phyloP scores from a whole-genome alignment of 2,888 invertebrate species.

The Omphaloscelis lunosa region DNA sequence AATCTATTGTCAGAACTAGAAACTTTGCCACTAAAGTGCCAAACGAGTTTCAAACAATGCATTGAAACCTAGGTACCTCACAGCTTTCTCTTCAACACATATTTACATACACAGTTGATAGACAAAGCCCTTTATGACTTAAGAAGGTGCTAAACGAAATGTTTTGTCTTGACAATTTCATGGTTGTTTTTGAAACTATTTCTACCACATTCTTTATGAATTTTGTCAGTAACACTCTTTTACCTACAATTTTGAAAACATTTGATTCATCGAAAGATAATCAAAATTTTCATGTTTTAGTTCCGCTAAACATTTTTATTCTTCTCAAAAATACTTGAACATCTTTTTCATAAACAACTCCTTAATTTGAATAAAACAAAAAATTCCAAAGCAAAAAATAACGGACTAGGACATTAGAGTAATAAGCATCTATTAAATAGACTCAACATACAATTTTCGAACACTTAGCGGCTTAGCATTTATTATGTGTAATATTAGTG shows the following conservation, averaged over 20 bases:
- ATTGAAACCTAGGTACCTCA: constrained; percentile 70
- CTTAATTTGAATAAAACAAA: constrained; percentile 39
- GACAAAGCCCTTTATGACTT: constrained; percentile 64
- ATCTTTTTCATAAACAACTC: constrained; percentile 57
- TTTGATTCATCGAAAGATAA: not conserved
- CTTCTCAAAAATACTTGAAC: constrained; percentile 21
- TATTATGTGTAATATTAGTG: constrained; percentile 23
- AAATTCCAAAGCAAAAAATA: constrained; percentile 37
- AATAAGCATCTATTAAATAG: constrained; percentile 47
- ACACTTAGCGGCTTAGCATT: constrained; percentile 20
- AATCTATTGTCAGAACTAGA: constrained; percentile 61
- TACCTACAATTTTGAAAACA: too few species aligned
- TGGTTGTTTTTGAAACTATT: constrained; percentile 11
- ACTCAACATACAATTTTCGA: constrained; percentile 33
- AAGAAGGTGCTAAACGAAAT: constrained; percentile 58
- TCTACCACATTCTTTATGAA: not conserved
- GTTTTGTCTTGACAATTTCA: constrained; percentile 48
- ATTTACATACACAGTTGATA: constrained; percentile 59
- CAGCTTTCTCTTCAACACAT: constrained; percentile 75
- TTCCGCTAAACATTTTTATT: not conserved
- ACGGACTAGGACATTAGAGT: constrained; percentile 23
- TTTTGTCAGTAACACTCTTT: not conserved
- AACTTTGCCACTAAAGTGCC: constrained; percentile 62
- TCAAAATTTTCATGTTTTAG: not conserved
- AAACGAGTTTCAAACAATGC: constrained; percentile 70